These are phyloP conservation scores for Actenoides hombroni DNA, from an alignment of 2,113 vertebrate species.

Conservation along the genomic window DNA sequence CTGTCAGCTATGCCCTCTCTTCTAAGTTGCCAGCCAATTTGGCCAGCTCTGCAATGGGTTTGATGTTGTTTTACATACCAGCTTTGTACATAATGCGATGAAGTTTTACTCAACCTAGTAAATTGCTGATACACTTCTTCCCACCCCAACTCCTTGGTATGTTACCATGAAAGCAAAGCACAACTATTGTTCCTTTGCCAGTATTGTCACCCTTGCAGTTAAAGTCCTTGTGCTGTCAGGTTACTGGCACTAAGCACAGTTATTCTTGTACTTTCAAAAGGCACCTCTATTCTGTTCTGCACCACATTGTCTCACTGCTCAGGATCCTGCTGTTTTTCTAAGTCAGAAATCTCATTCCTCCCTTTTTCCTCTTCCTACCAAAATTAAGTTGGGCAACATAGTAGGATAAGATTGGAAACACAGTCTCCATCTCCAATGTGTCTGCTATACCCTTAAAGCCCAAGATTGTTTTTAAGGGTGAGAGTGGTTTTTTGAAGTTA, in stretches of 20 bases:
- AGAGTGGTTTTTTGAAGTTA: not conserved
- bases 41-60: not conserved
- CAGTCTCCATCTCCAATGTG: rapidly evolving
- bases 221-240: not conserved
- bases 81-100: not conserved
- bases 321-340: not conserved
- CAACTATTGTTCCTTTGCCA: not conserved
- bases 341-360: not conserved
- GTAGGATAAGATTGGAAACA: not conserved
- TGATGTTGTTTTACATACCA: not conserved
- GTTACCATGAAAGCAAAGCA: not conserved
- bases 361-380: not conserved
- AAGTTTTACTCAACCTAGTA: constrained; percentile 10
- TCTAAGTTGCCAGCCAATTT: not conserved
- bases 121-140: not conserved
- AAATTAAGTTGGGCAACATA: not conserved
- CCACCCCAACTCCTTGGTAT: not conserved
- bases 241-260: not conserved
- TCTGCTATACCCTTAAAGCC: not conserved
- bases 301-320: not conserved
- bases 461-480: not conserved
- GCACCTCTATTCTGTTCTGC: not conserved
- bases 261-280: not conserved
- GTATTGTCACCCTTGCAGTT: not conserved
- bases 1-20: constrained; percentile 5